A percentile compares a stretch with the other conserved stretches of the same genome.
Evolutionary conservation across 2,113 vertebrate species (phyloP).

Genomic region (Eonycteris spelaea): DNA sequence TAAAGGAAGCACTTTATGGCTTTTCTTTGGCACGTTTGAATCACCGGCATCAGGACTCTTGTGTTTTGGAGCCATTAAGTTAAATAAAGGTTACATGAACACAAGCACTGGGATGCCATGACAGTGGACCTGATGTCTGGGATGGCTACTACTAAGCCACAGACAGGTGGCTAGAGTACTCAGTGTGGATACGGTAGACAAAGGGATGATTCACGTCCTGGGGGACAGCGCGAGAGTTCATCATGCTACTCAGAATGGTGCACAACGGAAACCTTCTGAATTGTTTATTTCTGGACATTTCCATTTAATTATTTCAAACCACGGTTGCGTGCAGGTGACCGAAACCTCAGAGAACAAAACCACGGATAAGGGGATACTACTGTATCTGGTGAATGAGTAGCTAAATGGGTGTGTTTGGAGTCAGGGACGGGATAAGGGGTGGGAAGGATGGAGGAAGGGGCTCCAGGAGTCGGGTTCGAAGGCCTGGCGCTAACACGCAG

Average conservation of each 20-base stretch:
- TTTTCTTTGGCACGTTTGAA: not conserved
- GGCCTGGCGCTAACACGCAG: not conserved
- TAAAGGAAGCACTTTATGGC: not conserved
- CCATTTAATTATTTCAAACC: not conserved
- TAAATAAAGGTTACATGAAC: not conserved
- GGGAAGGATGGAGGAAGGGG: too few species aligned
- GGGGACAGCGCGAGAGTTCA: not conserved
- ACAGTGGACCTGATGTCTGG: not conserved
- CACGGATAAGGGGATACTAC: not conserved
- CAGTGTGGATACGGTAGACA: not conserved
- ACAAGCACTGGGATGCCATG: not conserved
- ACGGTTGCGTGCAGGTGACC: not conserved
- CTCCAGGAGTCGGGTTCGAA: not conserved
- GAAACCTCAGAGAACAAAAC: not conserved
- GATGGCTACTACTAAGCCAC: not conserved
- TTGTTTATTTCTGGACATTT: not conserved
- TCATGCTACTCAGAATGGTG: not conserved
- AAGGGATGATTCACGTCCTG: not conserved
- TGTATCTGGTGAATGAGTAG: not conserved
- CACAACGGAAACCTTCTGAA: not conserved
- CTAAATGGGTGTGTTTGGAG: not conserved
- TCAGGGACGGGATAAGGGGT: not conserved
- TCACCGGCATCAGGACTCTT: not conserved
- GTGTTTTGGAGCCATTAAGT: not conserved
- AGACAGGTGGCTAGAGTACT: fast-evolving